These are phyloP conservation scores for Anneissia japonica DNA, from an alignment of 35 echinoderm and acorn worm genomes.

Conservation along the genomic window DNA sequence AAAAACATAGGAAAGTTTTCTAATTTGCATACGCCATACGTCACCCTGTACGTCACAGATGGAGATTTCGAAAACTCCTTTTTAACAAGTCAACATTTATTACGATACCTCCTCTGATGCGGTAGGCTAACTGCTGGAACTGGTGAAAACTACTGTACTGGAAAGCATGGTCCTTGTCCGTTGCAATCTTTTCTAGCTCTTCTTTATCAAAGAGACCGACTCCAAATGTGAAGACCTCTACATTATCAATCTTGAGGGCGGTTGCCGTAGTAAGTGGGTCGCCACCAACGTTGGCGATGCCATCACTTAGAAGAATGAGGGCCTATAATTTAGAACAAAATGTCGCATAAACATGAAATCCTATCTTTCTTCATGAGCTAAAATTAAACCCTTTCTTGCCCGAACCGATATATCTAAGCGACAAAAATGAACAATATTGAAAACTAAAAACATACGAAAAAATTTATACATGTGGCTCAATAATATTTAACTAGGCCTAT, in stretches of 20 bases:
- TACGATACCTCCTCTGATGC: constrained; percentile 25
- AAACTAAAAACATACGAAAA: too few species aligned
- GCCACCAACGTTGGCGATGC: constrained; percentile 26
- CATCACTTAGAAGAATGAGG: constrained; percentile 36
- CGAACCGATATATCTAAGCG: too few species aligned
- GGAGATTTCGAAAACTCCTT: too few species aligned
- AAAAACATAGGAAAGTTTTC: too few species aligned
- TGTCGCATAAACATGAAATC: too few species aligned
- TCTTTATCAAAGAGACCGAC: constrained; percentile 15
- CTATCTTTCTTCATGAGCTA: too few species aligned
- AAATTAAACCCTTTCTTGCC: too few species aligned
- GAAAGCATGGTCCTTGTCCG: background rate
- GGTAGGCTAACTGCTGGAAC: constrained; percentile 14
- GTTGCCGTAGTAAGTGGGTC: background rate
- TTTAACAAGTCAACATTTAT: background rate
- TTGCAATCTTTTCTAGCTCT: constrained; percentile 7
- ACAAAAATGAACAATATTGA: too few species aligned
- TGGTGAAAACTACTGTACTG: constrained; percentile 4
- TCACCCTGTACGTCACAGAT: too few species aligned
- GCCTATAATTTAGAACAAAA: background rate
- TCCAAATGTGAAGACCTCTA: constrained; percentile 28
- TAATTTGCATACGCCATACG: too few species aligned
- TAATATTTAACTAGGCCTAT: too few species aligned
- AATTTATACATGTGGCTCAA: too few species aligned
- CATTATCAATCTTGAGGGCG: background rate